A percentile compares a stretch with the other conserved stretches of the same genome.
These are phyloP conservation scores for Triplophysa bombifrons DNA, from an alignment of 2,797 vertebrate species.

Conservation along the genomic window DNA sequence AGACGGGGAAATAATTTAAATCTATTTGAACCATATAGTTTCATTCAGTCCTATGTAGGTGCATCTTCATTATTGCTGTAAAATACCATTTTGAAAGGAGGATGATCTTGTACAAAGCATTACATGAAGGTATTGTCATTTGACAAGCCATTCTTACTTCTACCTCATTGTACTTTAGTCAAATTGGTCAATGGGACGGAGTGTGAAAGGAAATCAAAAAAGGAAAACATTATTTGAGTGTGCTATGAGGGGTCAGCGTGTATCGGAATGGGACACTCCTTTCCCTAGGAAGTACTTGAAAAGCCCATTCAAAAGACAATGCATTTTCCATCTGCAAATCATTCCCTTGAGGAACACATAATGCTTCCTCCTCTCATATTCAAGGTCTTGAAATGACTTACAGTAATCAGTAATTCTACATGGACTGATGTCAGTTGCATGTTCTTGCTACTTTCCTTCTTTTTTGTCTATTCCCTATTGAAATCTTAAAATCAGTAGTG, in stretches of 20 bases:
- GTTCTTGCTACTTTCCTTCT: no score
- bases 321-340: conserved; percentile 63
- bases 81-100: neutral
- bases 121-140: neutral
- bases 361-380: conserved; percentile 66
- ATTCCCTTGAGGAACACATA: conserved; percentile 68
- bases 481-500: no score
- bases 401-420: conserved; percentile 27
- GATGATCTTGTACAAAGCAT: no score
- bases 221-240: conserved; percentile 56
- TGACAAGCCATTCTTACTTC: neutral
- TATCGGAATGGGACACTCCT: conserved; percentile 70
- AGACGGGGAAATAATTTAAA: conserved; percentile 65
- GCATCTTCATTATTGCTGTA: neutral
- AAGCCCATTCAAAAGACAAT: conserved; percentile 70
- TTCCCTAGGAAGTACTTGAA: conserved; percentile 82
- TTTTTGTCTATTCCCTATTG: no score
- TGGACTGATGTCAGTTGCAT: neutral
- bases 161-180: conserved; percentile 10
- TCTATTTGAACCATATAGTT: conserved; percentile 21
- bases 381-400: conserved; percentile 53
- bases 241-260: conserved; percentile 64
- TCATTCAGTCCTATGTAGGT: neutral
- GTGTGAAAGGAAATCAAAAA: conserved; percentile 58
- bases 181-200: conserved; percentile 47